Percentiles rank a stretch among this genome's conserved stretches.
These are phyloP conservation scores for Sesia apiformis DNA, from an alignment of 2,888 invertebrate species.

Conservation along the genomic window DNA sequence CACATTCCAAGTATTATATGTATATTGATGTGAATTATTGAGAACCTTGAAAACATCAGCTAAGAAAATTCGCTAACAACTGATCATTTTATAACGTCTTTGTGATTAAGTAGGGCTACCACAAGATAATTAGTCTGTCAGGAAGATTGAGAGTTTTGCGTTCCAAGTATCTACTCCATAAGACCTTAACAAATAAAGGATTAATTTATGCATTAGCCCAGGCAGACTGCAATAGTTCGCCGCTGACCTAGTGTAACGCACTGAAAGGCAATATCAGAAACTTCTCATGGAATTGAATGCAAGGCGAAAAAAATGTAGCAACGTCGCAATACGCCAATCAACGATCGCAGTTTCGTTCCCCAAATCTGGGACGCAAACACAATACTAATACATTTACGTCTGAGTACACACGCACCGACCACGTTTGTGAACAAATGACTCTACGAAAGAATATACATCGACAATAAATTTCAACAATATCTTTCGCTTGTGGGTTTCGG, in stretches of 20 bases:
- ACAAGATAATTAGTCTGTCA: too few relatives aligned
- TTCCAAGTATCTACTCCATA: not conserved
- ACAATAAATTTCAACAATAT: slow-evolving; percentile 24
- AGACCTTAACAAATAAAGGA: not conserved
- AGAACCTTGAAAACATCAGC: too few relatives aligned
- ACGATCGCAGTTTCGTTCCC: slow-evolving; percentile 61
- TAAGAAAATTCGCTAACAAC: too few relatives aligned
- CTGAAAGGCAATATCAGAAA: slow-evolving; percentile 54
- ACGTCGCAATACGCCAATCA: slow-evolving; percentile 62
- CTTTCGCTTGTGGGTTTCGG: slow-evolving; percentile 57
- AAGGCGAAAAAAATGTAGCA: slow-evolving; percentile 69
- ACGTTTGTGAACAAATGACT: slow-evolving; percentile 40
- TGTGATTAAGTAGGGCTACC: too few relatives aligned
- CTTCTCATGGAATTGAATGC: slow-evolving; percentile 68
- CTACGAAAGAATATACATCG: slow-evolving; percentile 34
- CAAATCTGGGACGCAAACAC: slow-evolving; percentile 61
- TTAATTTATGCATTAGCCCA: not conserved
- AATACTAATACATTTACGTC: slow-evolving; percentile 33
- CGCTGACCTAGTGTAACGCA: slow-evolving; percentile 46
- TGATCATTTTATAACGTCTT: too few relatives aligned
- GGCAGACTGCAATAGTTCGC: slow-evolving; percentile 16
- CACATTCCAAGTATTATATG: too few relatives aligned
- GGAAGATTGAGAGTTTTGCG: too few relatives aligned
- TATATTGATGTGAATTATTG: too few relatives aligned
- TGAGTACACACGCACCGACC: slow-evolving; percentile 36